phyloP scores from a whole-genome alignment of 2,113 vertebrate species.

The Silurus meridionalis region DNA sequence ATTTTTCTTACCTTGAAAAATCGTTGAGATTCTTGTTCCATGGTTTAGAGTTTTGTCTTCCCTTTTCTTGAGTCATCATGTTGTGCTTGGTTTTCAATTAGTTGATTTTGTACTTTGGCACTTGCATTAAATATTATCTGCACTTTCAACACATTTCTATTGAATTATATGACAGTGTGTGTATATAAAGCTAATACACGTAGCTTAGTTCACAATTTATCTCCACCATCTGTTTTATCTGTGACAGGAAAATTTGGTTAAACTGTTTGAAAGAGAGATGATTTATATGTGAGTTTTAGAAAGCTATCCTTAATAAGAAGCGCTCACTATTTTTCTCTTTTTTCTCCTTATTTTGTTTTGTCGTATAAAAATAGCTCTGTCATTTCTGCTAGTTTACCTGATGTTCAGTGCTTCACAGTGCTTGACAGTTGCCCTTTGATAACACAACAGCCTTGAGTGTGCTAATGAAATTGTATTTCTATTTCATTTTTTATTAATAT shows the following conservation, averaged over 20 bases:
- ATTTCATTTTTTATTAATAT: background rate
- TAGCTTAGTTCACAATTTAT: background rate
- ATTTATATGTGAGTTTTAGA: background rate
- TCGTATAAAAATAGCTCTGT: constrained; percentile 1
- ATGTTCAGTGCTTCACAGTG: background rate
- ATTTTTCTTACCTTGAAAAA: no score
- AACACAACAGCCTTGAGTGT: constrained; percentile 14
- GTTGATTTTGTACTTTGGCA: no score
- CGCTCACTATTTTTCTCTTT: background rate
- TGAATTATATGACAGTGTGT: background rate
- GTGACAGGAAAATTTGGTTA: background rate
- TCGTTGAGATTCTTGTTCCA: no score
- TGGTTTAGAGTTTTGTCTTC: no score
- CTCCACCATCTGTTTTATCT: background rate
- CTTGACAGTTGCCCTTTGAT: constrained; percentile 27
- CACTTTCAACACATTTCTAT: no score
- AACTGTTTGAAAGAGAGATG: background rate
- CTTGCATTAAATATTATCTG: no score
- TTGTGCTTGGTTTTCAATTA: no score
- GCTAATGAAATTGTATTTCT: background rate
- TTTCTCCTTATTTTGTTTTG: background rate
- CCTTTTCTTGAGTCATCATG: no score
- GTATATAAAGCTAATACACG: no score
- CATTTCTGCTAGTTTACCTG: constrained; percentile 15
- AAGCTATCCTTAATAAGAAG: background rate